Evolutionary conservation across 2,113 vertebrate species (phyloP), one percentile per base, ranked within the genome.

Genomic region (Hippopotamus amphibius): DNA sequence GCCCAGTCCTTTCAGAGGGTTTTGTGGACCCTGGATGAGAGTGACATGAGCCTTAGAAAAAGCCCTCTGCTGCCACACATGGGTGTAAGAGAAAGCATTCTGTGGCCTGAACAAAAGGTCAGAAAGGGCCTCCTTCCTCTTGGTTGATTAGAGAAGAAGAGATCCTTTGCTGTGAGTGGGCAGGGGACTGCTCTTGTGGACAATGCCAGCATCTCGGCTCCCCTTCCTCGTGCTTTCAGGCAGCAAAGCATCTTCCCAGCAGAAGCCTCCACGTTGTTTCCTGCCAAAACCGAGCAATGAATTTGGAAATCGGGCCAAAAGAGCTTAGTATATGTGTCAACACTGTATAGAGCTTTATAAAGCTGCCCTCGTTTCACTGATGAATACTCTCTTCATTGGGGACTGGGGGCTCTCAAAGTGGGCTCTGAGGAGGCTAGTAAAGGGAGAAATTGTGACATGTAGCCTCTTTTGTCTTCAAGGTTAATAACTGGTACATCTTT

Each of bases 271-370:
- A 11, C 13, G 30, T 26, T 28, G 30, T 63, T 80, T 24, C 21
- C 81, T 84, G 91, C 76, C 84, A 96, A 87, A 90, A 76, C 24
- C 1, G 17, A 97, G 82, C 86, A 46, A 68, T 21, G 74, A 59
- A 69, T 81, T 48, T 89, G 74, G 81, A 95, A 85, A 46, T n/a
- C 7, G 17, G 41, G 88, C 79, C 96, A 86, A 92, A 94, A 94
- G 76, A 89, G 57, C 46, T 95, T 76, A 87, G 82, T 19, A 17
- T 72, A 28, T 41, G 16, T 89, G 81, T 97, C 94, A 93, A 30
- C 63, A 48, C 10, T 1, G 61, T 21, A 8, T 7, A 88, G 91
- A 68, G 63, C 63, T 96, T 90, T 48, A 57, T 10, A 11, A 86
- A 63, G 59, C 80, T 57, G 57, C 50, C 79, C 37, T 80, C 9